Percentiles rank a stretch among this genome's conserved stretches.
These are phyloP conservation scores for Ophraella communa DNA, from an alignment of 2,888 invertebrate genomes.

Conservation along the genomic window DNA sequence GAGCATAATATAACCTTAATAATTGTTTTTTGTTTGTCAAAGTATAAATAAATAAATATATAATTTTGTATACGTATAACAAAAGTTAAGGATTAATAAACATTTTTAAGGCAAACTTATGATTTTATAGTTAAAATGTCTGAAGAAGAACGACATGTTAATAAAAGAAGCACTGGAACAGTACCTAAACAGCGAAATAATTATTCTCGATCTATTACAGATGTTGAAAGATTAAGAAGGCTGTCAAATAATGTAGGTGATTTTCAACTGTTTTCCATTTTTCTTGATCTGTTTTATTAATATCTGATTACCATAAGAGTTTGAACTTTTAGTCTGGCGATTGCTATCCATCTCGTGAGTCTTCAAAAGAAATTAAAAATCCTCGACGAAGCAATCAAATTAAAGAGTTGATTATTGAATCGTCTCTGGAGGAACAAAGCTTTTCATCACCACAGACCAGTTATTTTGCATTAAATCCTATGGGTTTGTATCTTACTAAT, in stretches of 20 bases:
- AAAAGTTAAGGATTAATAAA: not conserved
- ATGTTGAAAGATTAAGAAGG: conserved; percentile 46
- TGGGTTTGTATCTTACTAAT: conserved; percentile 21
- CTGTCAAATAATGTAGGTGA: conserved; percentile 56
- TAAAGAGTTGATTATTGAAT: conserved; percentile 46
- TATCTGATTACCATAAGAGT: too few relatives aligned
- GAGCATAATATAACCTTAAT: not conserved
- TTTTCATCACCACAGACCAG: conserved; percentile 29
- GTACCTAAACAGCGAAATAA: conserved; percentile 65
- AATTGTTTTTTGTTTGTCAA: not conserved
- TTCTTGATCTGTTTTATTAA: too few relatives aligned
- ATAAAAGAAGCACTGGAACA: conserved; percentile 65
- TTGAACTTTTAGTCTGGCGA: conserved; percentile 47
- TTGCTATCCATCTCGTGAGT: conserved; percentile 44
- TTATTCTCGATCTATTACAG: conserved; percentile 40
- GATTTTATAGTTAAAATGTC: conserved; percentile 50
- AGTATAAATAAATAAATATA: not conserved
- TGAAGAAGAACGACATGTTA: conserved; percentile 54
- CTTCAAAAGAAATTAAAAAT: conserved; percentile 47
- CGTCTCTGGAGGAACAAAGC: conserved; percentile 38
- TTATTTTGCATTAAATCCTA: conserved; percentile 21
- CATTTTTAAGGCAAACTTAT: not conserved
- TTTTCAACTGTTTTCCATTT: not conserved
- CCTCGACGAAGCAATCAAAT: conserved; percentile 46
- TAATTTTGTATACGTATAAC: not conserved